Percentiles rank a stretch among this genome's conserved stretches.
Evolutionary conservation across 2,888 invertebrate genomes (phyloP).

Genomic region (Stenodema calcarata): DNA sequence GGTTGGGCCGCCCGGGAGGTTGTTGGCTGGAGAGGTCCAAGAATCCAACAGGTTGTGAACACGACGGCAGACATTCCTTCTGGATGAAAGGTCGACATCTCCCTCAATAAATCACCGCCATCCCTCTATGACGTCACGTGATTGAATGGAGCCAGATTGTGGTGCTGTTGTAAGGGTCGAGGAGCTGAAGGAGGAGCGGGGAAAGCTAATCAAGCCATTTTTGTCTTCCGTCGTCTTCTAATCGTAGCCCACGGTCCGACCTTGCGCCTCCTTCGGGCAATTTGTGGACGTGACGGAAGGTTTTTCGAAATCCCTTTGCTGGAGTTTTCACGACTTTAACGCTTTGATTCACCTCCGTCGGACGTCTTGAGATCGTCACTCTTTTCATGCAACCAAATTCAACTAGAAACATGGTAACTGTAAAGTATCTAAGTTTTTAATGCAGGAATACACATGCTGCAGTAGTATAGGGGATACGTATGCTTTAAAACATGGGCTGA

Average conservation of each 20-base stretch:
- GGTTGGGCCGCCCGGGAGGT: not conserved
- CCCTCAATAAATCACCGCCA: slow-evolving; percentile 35
- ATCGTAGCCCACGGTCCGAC: not conserved
- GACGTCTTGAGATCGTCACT: no score
- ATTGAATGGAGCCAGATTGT: slow-evolving; percentile 39
- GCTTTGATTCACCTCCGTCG: not conserved
- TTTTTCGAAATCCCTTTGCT: not conserved
- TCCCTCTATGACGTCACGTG: slow-evolving; percentile 35
- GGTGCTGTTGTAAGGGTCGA: not conserved
- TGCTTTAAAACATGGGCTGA: no score
- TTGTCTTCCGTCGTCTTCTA: slow-evolving; percentile 1
- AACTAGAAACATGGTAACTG: no score
- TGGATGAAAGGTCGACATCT: slow-evolving; percentile 40
- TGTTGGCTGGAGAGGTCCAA: not conserved
- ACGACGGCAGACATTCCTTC: slow-evolving; percentile 31
- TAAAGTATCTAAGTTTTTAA: no score
- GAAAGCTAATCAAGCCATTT: slow-evolving; percentile 30
- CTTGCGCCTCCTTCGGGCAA: not conserved
- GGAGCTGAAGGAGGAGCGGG: not conserved
- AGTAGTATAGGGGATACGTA: no score
- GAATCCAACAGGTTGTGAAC: slow-evolving; percentile 28
- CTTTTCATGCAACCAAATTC: no score
- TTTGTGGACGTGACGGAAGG: slow-evolving; percentile 38
- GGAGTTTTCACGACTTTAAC: not conserved
- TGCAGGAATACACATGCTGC: no score